Conservation (phyloP, 2,888 invertebrate genomes). For the Chymomyza procnemis region DNA sequence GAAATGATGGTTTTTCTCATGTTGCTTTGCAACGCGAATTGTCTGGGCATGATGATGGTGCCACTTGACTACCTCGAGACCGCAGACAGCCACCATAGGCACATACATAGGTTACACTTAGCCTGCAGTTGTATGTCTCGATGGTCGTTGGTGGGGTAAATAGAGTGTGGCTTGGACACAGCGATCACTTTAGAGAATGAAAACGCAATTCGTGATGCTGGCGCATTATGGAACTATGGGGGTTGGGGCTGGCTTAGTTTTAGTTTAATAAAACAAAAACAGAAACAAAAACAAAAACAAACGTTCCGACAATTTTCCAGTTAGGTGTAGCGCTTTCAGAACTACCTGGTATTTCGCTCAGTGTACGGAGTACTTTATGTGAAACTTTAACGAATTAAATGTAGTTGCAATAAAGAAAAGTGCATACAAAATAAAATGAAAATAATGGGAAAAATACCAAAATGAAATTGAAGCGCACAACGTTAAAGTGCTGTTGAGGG, state of each 20-base stretch:
- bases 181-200: slow-evolving; percentile 68
- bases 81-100: neutral
- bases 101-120: neutral
- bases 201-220: slow-evolving; percentile 66
- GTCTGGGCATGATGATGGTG: neutral
- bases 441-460: slow-evolving; percentile 63
- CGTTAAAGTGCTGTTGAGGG: slow-evolving; percentile 2
- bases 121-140: neutral
- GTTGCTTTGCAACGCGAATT: neutral
- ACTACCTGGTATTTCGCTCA: slow-evolving; percentile 43
- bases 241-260: slow-evolving; percentile 11
- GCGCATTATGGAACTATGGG: slow-evolving; percentile 40
- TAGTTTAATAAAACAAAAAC: slow-evolving; percentile 62
- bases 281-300: too few relatives aligned
- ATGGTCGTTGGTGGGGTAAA: slow-evolving; percentile 57
- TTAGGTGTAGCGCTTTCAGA: slow-evolving; percentile 48
- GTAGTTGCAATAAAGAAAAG: slow-evolving; percentile 39
- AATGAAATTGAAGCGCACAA: slow-evolving; percentile 63
- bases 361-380: slow-evolving; percentile 53
- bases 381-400: slow-evolving; percentile 67
- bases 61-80: neutral
- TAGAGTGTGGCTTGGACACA: slow-evolving; percentile 46
- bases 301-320: slow-evolving; percentile 69
- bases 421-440: slow-evolving; percentile 48
- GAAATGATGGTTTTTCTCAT: slow-evolving; percentile 77